Evolutionary conservation across 2,113 vertebrate species (phyloP).

Genomic region (Acrocephalus kingi): DNA sequence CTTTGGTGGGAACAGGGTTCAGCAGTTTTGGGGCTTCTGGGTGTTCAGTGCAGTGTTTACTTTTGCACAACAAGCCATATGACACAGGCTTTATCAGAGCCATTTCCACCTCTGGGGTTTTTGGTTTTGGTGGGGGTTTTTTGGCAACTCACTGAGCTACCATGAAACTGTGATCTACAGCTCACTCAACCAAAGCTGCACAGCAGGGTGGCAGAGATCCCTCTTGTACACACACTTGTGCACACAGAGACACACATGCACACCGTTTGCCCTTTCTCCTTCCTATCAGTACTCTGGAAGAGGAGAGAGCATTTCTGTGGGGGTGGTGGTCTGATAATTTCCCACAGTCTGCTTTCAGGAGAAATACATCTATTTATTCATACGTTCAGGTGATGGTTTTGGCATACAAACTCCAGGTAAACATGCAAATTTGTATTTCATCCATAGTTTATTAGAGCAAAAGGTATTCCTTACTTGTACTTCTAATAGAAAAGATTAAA

Average conservation of each 20-base stretch:
- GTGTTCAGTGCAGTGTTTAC: not conserved
- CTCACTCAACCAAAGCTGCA: not conserved
- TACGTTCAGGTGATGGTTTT: not conserved
- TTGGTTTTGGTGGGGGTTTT: fast-evolving
- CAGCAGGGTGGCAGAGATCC: not conserved
- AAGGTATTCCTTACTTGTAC: not conserved
- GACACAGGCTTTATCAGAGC: not conserved
- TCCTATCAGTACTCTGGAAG: not conserved
- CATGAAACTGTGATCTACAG: not conserved
- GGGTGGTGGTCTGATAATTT: not conserved
- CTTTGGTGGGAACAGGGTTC: fast-evolving
- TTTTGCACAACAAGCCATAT: not conserved
- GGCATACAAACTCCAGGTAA: not conserved
- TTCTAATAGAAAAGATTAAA: not conserved
- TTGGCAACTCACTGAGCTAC: not conserved
- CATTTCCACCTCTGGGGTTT: not conserved
- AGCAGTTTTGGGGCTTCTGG: fast-evolving
- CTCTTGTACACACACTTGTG: not conserved
- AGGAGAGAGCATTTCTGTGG: not conserved
- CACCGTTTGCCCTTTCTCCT: not conserved
- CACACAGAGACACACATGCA: fast-evolving
- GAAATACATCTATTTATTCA: not conserved
- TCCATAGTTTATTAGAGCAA: not conserved
- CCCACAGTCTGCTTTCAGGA: not conserved
- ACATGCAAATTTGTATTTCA: not conserved